These are phyloP conservation scores for Cryptotis parvus DNA, from an alignment of 2,113 vertebrate genomes.

Conservation along the genomic window DNA sequence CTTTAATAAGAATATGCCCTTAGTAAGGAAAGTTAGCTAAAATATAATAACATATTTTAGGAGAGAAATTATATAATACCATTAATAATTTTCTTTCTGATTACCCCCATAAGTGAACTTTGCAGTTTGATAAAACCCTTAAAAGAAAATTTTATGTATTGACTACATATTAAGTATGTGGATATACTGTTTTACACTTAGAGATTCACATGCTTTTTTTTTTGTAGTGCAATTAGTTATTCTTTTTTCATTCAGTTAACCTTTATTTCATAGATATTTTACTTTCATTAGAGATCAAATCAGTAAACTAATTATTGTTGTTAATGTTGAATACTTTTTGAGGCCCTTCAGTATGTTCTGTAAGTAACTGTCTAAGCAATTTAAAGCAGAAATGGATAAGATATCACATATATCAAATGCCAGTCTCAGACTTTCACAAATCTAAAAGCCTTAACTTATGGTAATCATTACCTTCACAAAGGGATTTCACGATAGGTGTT, in stretches of 20 bases:
- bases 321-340: background rate
- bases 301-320: background rate
- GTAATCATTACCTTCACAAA: no score
- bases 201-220: background rate
- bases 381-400: no score
- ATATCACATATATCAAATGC: no score
- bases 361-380: background rate
- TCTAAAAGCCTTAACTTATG: no score
- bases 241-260: background rate
- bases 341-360: background rate
- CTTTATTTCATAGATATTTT: background rate
- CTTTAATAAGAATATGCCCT: background rate
- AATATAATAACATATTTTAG: no score
- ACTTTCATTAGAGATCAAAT: background rate
- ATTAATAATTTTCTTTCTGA: background rate
- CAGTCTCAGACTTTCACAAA: no score
- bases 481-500: no score
- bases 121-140: background rate
- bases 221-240: background rate
- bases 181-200: background rate
- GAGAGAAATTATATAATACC: background rate
- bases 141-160: background rate
- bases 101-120: background rate
- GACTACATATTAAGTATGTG: background rate
- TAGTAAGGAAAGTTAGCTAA: background rate